Conservation (phyloP, 2,888 invertebrate genomes). For the Cheilosia vernalis region DNA sequence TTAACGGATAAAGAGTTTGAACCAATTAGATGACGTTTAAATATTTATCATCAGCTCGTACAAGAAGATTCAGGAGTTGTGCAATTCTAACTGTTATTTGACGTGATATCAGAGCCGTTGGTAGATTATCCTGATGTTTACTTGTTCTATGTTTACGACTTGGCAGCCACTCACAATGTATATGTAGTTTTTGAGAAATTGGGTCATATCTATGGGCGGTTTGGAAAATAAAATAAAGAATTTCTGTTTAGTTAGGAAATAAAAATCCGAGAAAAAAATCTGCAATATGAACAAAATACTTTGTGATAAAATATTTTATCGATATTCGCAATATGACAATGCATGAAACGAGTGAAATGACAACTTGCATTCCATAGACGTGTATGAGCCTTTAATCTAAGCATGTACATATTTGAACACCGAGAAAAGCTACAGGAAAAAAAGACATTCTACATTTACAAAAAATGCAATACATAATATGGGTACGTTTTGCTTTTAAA, state of each 20-base stretch:
- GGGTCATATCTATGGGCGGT: too few relatives aligned
- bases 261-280: too few relatives aligned
- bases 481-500: slow-evolving; percentile 41
- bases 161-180: too few relatives aligned
- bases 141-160: too few relatives aligned
- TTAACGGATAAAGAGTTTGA: slow-evolving; percentile 1
- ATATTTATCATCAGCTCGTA: background rate
- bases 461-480: slow-evolving; percentile 12
- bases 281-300: too few relatives aligned
- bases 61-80: background rate
- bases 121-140: too few relatives aligned
- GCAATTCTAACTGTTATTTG: too few relatives aligned
- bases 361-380: slow-evolving; percentile 16
- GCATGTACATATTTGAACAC: background rate
- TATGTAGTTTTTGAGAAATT: too few relatives aligned
- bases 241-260: too few relatives aligned
- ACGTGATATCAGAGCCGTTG: too few relatives aligned
- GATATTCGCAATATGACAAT: slow-evolving; percentile 26
- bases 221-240: too few relatives aligned
- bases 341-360: background rate
- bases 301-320: background rate
- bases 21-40: slow-evolving; percentile 20
- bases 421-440: slow-evolving; percentile 1
- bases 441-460: background rate
- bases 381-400: slow-evolving; percentile 14